phyloP scores from a whole-genome alignment of 2,113 vertebrate genomes.

The Ginglymostoma cirratum region DNA sequence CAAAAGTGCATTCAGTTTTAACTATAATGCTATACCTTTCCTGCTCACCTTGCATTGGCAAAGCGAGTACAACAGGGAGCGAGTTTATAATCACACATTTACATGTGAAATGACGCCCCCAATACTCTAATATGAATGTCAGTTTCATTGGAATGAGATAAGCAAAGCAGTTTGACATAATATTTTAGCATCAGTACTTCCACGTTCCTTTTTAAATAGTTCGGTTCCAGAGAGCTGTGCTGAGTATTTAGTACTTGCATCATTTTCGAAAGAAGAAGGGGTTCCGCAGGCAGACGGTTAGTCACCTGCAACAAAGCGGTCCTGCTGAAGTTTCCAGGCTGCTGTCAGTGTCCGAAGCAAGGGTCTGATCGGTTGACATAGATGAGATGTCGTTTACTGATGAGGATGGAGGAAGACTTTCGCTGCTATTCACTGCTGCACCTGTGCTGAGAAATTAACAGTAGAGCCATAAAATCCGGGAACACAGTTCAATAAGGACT shows the following conservation, averaged over 20 bases:
- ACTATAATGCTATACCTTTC: slow-evolving; percentile 34
- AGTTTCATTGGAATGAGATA: slow-evolving; percentile 72
- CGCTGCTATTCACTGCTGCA: slow-evolving; percentile 99
- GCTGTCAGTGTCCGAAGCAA: slow-evolving; percentile 99
- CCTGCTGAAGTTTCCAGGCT: slow-evolving; percentile 97
- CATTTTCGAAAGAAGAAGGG: slow-evolving; percentile 96
- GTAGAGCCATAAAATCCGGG: slow-evolving; percentile 77
- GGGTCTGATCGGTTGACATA: slow-evolving; percentile 98
- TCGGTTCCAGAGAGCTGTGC: slow-evolving; percentile 79
- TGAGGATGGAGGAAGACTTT: slow-evolving; percentile 95
- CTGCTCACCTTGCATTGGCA: slow-evolving; percentile 76
- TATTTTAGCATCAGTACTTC: slow-evolving; percentile 65
- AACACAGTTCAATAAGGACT: slow-evolving; percentile 4
- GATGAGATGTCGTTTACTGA: slow-evolving; percentile 98
- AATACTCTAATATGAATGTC: slow-evolving; percentile 53
- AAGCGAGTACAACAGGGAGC: slow-evolving; percentile 61
- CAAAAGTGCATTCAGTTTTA: slow-evolving; percentile 38
- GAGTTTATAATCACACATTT: slow-evolving; percentile 73
- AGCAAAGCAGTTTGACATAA: slow-evolving; percentile 95
- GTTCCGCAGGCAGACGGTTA: slow-evolving; percentile 99
- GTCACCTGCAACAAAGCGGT: slow-evolving; percentile 99
- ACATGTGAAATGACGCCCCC: slow-evolving; percentile 67
- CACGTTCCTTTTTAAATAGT: slow-evolving; percentile 60
- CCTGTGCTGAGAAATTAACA: slow-evolving; percentile 98
- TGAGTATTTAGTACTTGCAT: slow-evolving; percentile 57